These are phyloP conservation scores for Conus canariensis DNA, from an alignment of 2,888 invertebrate genomes.

Conservation along the genomic window DNA sequence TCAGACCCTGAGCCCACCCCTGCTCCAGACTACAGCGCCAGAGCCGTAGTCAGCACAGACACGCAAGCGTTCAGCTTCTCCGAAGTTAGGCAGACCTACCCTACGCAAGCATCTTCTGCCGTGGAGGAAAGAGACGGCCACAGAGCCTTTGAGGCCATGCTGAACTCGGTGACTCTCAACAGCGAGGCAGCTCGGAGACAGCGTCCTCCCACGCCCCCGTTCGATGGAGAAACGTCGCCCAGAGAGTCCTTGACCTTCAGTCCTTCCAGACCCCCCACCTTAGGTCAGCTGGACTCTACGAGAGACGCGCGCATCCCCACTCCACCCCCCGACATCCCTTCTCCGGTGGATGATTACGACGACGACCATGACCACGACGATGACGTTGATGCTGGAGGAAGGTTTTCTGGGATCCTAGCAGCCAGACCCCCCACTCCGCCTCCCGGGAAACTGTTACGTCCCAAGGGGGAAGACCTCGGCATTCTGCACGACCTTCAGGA, in stretches of 20 bases:
- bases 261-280: slow-evolving; percentile 26
- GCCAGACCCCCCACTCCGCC: slow-evolving; percentile 46
- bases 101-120: not conserved
- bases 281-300: not conserved
- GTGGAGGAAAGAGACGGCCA: not conserved
- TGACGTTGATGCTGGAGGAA: not conserved
- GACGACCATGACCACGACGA: not conserved
- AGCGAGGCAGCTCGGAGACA: not conserved
- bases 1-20: slow-evolving; percentile 6
- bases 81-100: not conserved
- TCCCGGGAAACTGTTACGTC: not conserved
- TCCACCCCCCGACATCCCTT: slow-evolving; percentile 44
- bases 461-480: not conserved
- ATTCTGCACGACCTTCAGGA: not conserved
- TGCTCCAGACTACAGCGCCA: slow-evolving; percentile 36
- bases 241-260: slow-evolving; percentile 26
- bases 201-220: slow-evolving; percentile 44
- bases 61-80: not conserved
- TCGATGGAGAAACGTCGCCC: slow-evolving; percentile 26
- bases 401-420: not conserved
- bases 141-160: slow-evolving; percentile 5
- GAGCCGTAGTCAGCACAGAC: not conserved
- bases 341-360: not conserved
- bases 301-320: slow-evolving; percentile 37
- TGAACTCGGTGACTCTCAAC: slow-evolving; percentile 30